A percentile compares a stretch with the other conserved stretches of the same genome.
Evolutionary conservation across 1,140 invertebrate species (phyloP).

Genomic region (Drosophila pallidifrons): DNA sequence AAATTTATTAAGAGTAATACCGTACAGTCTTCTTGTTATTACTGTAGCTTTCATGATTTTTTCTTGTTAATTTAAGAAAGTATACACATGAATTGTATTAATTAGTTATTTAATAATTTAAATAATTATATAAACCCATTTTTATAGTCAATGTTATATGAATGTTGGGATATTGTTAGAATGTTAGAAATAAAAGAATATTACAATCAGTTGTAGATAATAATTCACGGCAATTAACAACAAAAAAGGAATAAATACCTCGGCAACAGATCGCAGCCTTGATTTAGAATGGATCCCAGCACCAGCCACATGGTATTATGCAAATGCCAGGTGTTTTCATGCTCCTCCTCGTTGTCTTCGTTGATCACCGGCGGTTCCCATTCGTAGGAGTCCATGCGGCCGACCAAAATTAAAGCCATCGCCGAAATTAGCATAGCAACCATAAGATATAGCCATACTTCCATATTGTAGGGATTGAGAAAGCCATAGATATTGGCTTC

Average conservation of each 20-base stretch:
- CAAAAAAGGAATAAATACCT: conserved; percentile 85
- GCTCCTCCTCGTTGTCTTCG: conserved; percentile 88
- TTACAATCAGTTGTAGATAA: background rate
- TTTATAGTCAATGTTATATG: no score
- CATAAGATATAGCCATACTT: conserved; percentile 98
- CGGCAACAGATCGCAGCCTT: conserved; percentile 92
- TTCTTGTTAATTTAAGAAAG: no score
- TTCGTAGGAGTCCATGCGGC: conserved; percentile 90
- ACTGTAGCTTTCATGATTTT: no score
- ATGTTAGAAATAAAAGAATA: no score
- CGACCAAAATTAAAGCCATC: conserved; percentile 94
- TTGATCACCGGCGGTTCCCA: conserved; percentile 93
- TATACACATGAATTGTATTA: no score
- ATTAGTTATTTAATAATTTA: no score
- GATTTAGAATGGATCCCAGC: conserved; percentile 91
- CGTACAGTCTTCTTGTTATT: no score
- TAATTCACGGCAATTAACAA: conserved; percentile 62
- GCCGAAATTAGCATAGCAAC: conserved; percentile 96
- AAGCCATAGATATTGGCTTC: conserved; percentile 95
- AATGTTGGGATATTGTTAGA: no score
- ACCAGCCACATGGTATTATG: conserved; percentile 92
- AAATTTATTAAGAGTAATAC: no score
- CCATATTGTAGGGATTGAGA: conserved; percentile 94
- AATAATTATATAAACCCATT: no score
- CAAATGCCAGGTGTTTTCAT: conserved; percentile 92